phyloP scores from a whole-genome alignment of 2,797 vertebrate species.

The Catharus ustulatus region DNA sequence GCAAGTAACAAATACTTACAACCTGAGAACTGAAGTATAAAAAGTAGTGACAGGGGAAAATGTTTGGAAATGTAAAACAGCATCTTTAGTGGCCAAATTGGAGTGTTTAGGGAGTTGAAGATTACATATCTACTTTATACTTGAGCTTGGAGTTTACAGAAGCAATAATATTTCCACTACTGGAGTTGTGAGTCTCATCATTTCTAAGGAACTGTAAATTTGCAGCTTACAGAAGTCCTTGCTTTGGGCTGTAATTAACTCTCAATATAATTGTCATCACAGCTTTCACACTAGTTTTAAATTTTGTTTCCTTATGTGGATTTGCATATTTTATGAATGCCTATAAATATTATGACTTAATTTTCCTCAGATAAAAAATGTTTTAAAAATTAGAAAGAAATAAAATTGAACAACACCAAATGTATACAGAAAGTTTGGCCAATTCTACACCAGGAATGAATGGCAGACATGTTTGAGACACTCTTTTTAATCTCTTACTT shows the following conservation, averaged over 20 bases:
- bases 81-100: constrained; percentile 83
- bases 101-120: constrained; percentile 77
- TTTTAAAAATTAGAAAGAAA: neutral
- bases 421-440: neutral
- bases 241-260: constrained; percentile 2
- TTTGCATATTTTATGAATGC: neutral
- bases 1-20: constrained; percentile 83
- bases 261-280: constrained; percentile 46
- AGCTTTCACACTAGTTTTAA: neutral
- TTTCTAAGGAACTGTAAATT: constrained; percentile 60
- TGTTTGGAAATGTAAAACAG: constrained; percentile 81
- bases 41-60: constrained; percentile 81
- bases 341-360: neutral
- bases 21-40: constrained; percentile 82
- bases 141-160: constrained; percentile 77
- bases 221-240: constrained; percentile 10
- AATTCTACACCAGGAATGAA: neutral
- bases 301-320: neutral
- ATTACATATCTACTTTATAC: constrained; percentile 77
- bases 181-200: constrained; percentile 65
- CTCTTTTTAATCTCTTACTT: constrained; percentile 21
- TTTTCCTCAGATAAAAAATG: neutral
- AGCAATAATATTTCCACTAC: constrained; percentile 78
- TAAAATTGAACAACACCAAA: neutral
- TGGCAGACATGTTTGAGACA: constrained; percentile 30